Percentiles rank a stretch among this genome's conserved stretches.
Evolutionary conservation across 2,888 invertebrate species (phyloP).

Genomic region (Rapana venosa): DNA sequence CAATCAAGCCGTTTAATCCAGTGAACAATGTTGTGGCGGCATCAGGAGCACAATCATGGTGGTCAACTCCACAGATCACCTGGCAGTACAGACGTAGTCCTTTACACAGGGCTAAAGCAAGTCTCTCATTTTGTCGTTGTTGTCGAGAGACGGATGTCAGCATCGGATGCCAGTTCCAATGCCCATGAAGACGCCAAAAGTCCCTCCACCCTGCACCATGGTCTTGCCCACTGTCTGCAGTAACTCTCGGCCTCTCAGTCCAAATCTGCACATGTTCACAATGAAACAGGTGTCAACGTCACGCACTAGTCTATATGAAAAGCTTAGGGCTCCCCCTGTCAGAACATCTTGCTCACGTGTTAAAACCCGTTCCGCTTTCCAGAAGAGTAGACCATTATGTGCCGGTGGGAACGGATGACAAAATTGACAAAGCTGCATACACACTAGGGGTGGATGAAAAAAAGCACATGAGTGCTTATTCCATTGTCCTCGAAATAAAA

Average conservation of each 20-base stretch:
- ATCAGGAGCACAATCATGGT: not conserved
- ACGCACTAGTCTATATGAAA: no score
- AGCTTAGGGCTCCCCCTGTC: no score
- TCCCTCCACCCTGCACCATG: conserved; percentile 97
- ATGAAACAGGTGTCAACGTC: not conserved
- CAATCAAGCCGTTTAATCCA: no score
- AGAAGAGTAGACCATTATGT: no score
- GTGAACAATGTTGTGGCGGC: no score
- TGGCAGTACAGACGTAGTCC: not conserved
- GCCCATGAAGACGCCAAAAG: conserved; percentile 98
- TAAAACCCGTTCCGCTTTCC: no score
- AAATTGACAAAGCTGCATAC: no score
- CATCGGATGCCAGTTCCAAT: conserved; percentile 82
- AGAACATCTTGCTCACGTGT: no score
- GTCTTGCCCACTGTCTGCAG: conserved; percentile 96
- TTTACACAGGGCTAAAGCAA: not conserved
- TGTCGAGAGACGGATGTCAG: conserved; percentile 75
- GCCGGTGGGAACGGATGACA: no score
- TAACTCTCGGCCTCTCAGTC: conserved; percentile 93
- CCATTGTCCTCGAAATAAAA: no score
- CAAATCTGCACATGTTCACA: conserved; percentile 85
- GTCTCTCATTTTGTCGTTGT: not conserved
- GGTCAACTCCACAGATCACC: not conserved
- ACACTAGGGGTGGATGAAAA: no score
- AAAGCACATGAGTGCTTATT: no score